These are phyloP conservation scores for Clistopyga incitator DNA, from an alignment of 2,888 invertebrate species.

Conservation along the genomic window DNA sequence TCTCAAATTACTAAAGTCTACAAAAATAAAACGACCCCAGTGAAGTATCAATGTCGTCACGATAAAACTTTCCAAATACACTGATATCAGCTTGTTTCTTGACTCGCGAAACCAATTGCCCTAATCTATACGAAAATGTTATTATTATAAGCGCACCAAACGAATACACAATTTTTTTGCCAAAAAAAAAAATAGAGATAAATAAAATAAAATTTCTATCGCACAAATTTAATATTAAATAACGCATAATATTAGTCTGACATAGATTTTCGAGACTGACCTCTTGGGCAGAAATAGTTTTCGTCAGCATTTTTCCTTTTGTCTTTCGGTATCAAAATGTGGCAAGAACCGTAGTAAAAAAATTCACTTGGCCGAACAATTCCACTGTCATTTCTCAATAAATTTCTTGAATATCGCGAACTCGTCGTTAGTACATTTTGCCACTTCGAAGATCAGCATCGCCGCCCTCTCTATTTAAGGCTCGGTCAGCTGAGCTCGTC, in stretches of 20 bases:
- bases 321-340: background rate
- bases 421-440: slow-evolving; percentile 18
- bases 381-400: slow-evolving; percentile 10
- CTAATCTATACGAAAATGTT: background rate
- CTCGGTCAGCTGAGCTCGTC: slow-evolving; percentile 43
- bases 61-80: too few relatives aligned
- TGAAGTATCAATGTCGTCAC: too few relatives aligned
- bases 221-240: too few relatives aligned
- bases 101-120: background rate
- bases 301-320: background rate
- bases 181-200: too few relatives aligned
- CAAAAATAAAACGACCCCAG: background rate
- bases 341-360: background rate
- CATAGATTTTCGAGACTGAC: slow-evolving; percentile 24
- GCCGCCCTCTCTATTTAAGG: slow-evolving; percentile 49
- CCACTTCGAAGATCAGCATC: slow-evolving; percentile 36
- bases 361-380: slow-evolving; percentile 6
- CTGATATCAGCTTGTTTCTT: background rate
- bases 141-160: background rate
- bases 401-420: slow-evolving; percentile 9
- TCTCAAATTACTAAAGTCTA: background rate
- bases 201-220: too few relatives aligned
- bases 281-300: slow-evolving; percentile 33
- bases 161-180: background rate
- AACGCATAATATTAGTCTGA: background rate